Base-by-base conservation (phyloP, 2,888 invertebrate genomes). In the Drosophila glabriapex region DNA sequence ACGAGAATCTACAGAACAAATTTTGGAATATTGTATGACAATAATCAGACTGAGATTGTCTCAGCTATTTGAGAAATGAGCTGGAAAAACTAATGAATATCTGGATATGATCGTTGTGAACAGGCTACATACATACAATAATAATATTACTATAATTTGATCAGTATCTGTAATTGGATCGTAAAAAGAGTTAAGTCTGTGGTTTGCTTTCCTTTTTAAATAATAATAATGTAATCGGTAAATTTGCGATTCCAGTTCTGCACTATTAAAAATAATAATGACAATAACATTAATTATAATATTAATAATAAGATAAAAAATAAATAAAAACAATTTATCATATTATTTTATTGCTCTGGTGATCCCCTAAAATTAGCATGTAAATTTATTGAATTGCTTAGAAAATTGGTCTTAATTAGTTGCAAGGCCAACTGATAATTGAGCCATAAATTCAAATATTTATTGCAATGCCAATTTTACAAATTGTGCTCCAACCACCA, bases 391-490 rank as follows among this genome's bases (percentile, higher is more conserved):
- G 68, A 75, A 85, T 85, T 72, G 68, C 82, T 71, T 58, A 67
- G 74, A 75, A 72, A 81, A 84, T 81, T 67, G 79, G 60, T 29
- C 43, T 70, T 70, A 70, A 70, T 71, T 71, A 50, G 54, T 55
- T 53, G 73, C 55, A 37, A 46, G 52, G 33, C 22, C 39, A 46
- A 54, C 22, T 29, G 56, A 62, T 82, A 82, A 82, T 85, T 82
- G 83, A 70, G 73, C 69, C 68, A 85, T 82, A 82, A 82, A 82
- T 85, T 80, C 56, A 79, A 82, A 82, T 78, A 85, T 82, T 85
- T 82, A 82, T 82, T 82, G 68, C 82, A 71, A 78, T 70, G 68
- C 64, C 68, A 72, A 74, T 82, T 78, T 71, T 60, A 67, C 75
- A 82, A 75, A 68, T 55, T 77, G 82, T 69, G 59, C 49, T 25